Conservation (phyloP, 2,797 vertebrate genomes). For the Miopithecus talapoin region DNA sequence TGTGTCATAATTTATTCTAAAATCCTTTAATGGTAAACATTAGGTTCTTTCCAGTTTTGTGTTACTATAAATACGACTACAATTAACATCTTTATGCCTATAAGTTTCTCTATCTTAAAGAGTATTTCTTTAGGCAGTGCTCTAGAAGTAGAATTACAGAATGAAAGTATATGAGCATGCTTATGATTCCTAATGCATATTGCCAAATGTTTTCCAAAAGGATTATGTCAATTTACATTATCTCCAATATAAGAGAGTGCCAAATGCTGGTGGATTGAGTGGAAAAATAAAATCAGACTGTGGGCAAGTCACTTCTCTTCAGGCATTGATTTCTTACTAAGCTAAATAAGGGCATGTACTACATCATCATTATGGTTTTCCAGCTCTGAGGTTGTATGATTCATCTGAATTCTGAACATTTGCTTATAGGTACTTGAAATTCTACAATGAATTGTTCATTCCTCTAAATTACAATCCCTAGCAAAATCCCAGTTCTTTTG, state of each 20-base stretch:
- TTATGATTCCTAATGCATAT: neutral
- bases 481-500: neutral
- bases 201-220: neutral
- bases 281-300: neutral
- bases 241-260: neutral
- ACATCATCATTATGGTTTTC: neutral
- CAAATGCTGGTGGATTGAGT: neutral
- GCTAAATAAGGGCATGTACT: neutral
- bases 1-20: neutral
- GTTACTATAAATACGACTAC: neutral
- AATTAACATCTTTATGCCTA: neutral
- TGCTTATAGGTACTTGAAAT: neutral
- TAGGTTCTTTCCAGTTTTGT: neutral
- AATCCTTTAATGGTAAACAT: neutral
- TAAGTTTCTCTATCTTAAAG: neutral
- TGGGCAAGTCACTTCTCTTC: neutral
- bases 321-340: neutral
- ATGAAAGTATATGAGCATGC: neutral
- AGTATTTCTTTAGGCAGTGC: neutral
- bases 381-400: neutral
- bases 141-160: neutral
- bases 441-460: neutral
- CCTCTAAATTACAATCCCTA: neutral
- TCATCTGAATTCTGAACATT: constrained; percentile 2
- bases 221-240: neutral